A percentile compares a stretch with the other conserved stretches of the same genome.
phyloP scores from a whole-genome alignment of 2,797 vertebrate species.

The Cossypha polioptera region DNA sequence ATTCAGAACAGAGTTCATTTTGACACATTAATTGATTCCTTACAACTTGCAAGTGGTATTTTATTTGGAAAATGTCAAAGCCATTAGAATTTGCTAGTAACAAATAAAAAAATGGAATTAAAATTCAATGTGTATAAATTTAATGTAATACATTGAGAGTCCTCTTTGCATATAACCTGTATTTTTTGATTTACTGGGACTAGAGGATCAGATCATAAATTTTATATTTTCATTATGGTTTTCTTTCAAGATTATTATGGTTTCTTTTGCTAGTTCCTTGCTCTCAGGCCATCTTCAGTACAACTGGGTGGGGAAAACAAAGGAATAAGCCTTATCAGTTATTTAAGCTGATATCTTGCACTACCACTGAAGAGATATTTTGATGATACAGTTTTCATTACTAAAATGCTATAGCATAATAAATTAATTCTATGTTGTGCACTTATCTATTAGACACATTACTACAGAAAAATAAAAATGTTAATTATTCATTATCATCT shows the following conservation, averaged over 20 bases:
- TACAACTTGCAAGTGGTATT: background rate
- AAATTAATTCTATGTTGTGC: conserved; percentile 82
- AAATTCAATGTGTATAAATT: background rate
- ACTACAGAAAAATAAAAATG: conserved; percentile 89
- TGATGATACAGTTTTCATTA: conserved; percentile 80
- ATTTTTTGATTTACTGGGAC: background rate
- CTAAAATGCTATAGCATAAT: conserved; percentile 78
- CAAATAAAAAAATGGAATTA: background rate
- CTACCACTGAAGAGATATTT: conserved; percentile 71
- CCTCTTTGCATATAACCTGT: background rate
- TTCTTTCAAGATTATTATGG: conserved; percentile 10
- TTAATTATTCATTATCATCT: conserved; percentile 96
- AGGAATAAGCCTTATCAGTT: conserved; percentile 71
- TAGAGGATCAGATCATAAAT: background rate
- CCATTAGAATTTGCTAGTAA: background rate
- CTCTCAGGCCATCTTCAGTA: conserved; percentile 47
- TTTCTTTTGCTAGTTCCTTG: background rate
- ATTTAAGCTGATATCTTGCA: conserved; percentile 72
- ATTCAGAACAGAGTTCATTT: background rate
- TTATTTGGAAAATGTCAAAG: background rate
- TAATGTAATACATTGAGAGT: background rate
- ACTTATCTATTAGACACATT: conserved; percentile 82
- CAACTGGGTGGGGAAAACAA: conserved; percentile 63
- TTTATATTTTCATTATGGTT: conserved; percentile 17
- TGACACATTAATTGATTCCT: background rate